Evolutionary conservation across 2,113 vertebrate genomes (phyloP), one percentile per base, ranked within the genome.

Genomic region (Alaudala cheleensis): DNA sequence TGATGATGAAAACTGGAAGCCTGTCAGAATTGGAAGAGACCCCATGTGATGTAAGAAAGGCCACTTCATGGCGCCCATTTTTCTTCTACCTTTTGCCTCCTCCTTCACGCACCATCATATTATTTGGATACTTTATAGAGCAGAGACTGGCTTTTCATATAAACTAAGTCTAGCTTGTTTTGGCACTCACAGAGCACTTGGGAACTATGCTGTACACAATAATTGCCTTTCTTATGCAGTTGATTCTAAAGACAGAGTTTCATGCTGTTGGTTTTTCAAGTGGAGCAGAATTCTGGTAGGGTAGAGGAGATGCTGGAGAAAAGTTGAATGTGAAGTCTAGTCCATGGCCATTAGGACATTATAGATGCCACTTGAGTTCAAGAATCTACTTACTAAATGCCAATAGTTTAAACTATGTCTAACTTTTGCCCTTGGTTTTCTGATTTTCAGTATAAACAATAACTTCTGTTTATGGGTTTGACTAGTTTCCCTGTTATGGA

Each of bases 401-500:
- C 40, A 56, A 0, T 24, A 25, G 10, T 64, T 74, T 84, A 70
- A 81, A 44, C 4, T 34, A 3, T 70, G 44, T 61, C 22, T 81
- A 34, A 72, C 21, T 11, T 92, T 62, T 85, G 12, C 9, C 15
- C 33, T 69, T 54, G 31, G 2, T 85, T 92, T 76, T 91, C 14
- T 72, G 31, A 2, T 77, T 74, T 86, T 84, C 56, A 71, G 10
- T 15, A 13, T 58, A 47, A 72, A 71, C 22, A 44, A 34, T 50
- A 23, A 51, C 14, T 65, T 65, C 9, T 33, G 40, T 67, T 14
- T 28, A 19, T 24, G 31, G 49, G 16, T 74, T 74, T 54, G 39
- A 45, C 16, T 49, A 1, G 51, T 73, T 94, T 37, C 28, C 19
- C 31, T 58, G 9, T 26, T 65, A 54, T 0, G 0, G 1, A 5